Base-by-base conservation (phyloP, 1,140 invertebrate genomes). In the Conus ventricosus region DNA sequence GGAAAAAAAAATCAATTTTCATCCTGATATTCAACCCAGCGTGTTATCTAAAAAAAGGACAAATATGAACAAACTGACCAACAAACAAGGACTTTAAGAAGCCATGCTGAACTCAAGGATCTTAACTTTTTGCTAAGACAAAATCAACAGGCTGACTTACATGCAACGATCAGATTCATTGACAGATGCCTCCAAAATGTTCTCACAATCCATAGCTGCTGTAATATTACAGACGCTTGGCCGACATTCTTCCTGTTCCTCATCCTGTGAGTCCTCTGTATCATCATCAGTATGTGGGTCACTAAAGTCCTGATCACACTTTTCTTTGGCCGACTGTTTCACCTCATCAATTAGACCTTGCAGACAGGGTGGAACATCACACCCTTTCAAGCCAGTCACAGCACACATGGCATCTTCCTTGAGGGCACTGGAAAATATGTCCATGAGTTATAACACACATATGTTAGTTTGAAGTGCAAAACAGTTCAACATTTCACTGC, bases 351-450 rank as follows among this genome's bases (percentile, higher is more conserved):
- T 5, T 8, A 87, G 85, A 17, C 53, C 23, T 78, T 80, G 15
- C 53, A 87, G 85, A n/a, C 85, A 87, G 5, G 85, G 85, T 39
- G 85, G 27, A 4, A 87, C 2, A 11, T 87, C 53, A 57, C 85
- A 87, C 20, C 75, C 54, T 20, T 78, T 11, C 39, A 87, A 60
- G 23, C 13, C 57, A 7, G n/a, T 55, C 20, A 57, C 51, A 23
- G 75, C 75, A 25, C 85, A 87, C 5, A 13, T 10, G 6, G 75
- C 85, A 57, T 78, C 51, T 13, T 75, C 51, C 17, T 55, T 17
- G 23, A 55, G 20, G 5, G 53, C 13, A 25, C 82, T 83, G 82
- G 20, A 57, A 57, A 20, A 60, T 15, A 60, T 8, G 8, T 60
- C 15, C 57, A 60, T 15, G 39, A 60, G 8, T 60, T 15, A 60